Percentiles rank a stretch among this genome's conserved stretches.
phyloP scores from a whole-genome alignment of 2,113 vertebrate genomes.

The Pitta sordida region DNA sequence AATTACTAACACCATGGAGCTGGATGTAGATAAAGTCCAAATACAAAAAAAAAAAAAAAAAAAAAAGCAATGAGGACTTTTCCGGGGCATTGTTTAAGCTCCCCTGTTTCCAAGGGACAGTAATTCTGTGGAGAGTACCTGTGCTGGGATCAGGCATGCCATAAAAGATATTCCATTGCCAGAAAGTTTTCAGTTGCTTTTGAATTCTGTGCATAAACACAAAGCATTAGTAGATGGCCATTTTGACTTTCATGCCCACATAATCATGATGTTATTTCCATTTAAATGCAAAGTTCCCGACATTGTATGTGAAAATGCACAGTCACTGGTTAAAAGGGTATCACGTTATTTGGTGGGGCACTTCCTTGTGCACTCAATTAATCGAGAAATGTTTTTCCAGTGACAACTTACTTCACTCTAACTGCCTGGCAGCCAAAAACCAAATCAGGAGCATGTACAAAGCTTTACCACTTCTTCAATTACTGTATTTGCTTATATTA shows the following conservation, averaged over 20 bases:
- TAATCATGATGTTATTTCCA: background rate
- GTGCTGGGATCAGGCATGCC: background rate
- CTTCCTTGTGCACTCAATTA: background rate
- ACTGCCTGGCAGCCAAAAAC: background rate
- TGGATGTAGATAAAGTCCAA: background rate
- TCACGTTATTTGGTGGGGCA: background rate
- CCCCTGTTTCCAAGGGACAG: background rate
- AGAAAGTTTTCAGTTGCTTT: background rate
- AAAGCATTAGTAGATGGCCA: background rate
- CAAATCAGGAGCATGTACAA: background rate
- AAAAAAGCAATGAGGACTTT: background rate
- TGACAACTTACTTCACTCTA: background rate
- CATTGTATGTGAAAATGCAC: background rate
- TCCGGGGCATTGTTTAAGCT: background rate
- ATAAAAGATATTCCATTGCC: background rate
- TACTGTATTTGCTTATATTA: background rate
- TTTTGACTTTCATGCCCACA: background rate
- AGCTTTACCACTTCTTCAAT: background rate
- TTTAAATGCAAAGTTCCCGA: background rate
- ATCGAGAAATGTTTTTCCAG: background rate
- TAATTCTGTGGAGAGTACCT: background rate
- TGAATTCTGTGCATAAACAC: background rate
- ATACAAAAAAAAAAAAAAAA: background rate
- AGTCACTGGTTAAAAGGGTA: background rate
- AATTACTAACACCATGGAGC: background rate